Conservation (phyloP, 2,888 invertebrate genomes). For the Lumbricus terrestris region DNA sequence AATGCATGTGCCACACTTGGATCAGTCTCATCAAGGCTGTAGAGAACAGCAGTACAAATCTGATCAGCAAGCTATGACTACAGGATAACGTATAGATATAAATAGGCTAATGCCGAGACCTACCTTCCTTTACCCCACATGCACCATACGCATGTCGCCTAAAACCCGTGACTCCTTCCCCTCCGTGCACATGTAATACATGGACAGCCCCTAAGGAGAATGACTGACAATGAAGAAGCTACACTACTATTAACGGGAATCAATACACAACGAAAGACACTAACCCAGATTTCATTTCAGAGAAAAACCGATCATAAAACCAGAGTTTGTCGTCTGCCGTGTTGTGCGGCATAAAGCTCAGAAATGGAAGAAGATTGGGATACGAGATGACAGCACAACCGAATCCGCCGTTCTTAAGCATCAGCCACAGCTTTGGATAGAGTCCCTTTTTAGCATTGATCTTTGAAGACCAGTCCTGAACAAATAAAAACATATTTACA, state of each 20-base stretch:
- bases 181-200: too few species aligned
- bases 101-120: too few species aligned
- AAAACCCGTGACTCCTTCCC: too few species aligned
- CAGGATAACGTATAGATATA: too few species aligned
- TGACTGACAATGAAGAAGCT: too few species aligned
- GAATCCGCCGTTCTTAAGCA: conserved; percentile 73
- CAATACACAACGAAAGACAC: background rate
- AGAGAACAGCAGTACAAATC: conserved; percentile 66
- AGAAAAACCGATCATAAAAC: conserved; percentile 66
- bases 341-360: conserved; percentile 70
- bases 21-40: conserved; percentile 71
- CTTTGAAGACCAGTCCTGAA: conserved; percentile 71
- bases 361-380: conserved; percentile 74
- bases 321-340: conserved; percentile 41
- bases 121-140: too few species aligned
- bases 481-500: background rate
- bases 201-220: too few species aligned
- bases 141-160: too few species aligned
- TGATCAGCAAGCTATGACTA: too few species aligned
- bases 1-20: conserved; percentile 68
- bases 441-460: conserved; percentile 75
- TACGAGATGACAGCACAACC: conserved; percentile 74
- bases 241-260: background rate
- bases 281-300: conserved; percentile 70
- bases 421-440: conserved; percentile 70